Conservation (phyloP, 2,113 vertebrate genomes). For the Spilogale gracilis region DNA sequence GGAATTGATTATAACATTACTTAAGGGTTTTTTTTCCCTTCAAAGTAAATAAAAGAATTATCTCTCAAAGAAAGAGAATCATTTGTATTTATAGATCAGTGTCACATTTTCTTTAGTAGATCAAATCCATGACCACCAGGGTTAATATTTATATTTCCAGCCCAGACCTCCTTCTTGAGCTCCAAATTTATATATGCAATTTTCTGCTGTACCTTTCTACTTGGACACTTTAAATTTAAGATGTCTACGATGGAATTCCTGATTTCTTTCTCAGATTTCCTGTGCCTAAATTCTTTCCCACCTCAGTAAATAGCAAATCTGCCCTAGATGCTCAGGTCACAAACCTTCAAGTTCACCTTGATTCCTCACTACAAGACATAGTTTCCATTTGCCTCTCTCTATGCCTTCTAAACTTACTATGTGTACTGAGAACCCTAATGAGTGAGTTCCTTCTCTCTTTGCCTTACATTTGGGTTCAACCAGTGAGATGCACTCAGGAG, state of each 20-base stretch:
- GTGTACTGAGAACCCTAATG: neutral
- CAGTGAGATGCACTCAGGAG: neutral
- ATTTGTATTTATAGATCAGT: conserved; percentile 17
- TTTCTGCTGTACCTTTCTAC: conserved; percentile 35
- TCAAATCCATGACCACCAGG: neutral
- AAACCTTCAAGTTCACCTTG: neutral
- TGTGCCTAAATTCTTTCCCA: neutral
- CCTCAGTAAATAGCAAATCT: neutral
- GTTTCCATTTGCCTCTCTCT: neutral
- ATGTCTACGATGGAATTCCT: neutral
- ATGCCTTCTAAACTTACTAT: neutral
- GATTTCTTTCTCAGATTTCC: neutral
- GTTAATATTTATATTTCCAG: conserved; percentile 47
- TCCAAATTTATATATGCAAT: neutral
- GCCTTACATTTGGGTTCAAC: neutral
- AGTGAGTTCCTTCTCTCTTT: neutral
- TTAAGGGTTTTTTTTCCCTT: neutral
- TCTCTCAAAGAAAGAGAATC: conserved; percentile 19
- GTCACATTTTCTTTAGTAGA: conserved; percentile 22
- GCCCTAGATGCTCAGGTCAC: neutral
- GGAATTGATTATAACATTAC: conserved; percentile 39
- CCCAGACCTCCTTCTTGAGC: neutral
- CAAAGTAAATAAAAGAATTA: conserved; percentile 25
- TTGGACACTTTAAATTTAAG: neutral
- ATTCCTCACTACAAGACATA: neutral